Conservation (phyloP, 2,888 invertebrate genomes). For the Agonopterix subpropinquella region DNA sequence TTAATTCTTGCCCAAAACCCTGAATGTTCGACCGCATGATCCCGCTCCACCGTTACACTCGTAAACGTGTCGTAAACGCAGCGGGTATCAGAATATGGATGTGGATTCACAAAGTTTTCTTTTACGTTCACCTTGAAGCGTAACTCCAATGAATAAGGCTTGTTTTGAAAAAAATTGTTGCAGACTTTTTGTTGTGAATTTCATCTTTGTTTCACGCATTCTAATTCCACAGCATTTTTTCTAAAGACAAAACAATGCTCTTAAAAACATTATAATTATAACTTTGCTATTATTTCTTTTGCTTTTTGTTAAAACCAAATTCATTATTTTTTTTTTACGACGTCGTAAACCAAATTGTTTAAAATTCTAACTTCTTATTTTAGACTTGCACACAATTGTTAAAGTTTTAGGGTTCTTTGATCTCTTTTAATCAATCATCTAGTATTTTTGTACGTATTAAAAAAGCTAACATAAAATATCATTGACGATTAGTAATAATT, state of each 20-base stretch:
- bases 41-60: conserved; percentile 56
- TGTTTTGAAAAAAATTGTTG: conserved; percentile 13
- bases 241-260: conserved; percentile 41
- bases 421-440: no score
- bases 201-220: conserved; percentile 49
- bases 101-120: conserved; percentile 11
- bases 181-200: not conserved
- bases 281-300: conserved; percentile 33
- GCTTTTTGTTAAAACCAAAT: conserved; percentile 39
- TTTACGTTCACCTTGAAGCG: conserved; percentile 10
- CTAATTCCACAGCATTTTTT: conserved; percentile 40
- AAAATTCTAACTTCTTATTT: no score
- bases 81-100: conserved; percentile 39
- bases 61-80: conserved; percentile 40
- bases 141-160: conserved; percentile 19
- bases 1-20: conserved; percentile 56
- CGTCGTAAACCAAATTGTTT: conserved; percentile 15
- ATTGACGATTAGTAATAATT: no score
- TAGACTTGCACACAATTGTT: no score
- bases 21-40: conserved; percentile 55
- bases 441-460: no score
- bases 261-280: conserved; percentile 35
- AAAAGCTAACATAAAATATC: no score
- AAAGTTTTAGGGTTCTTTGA: no score
- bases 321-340: conserved; percentile 26